A percentile compares a stretch with the other conserved stretches of the same genome.
phyloP scores from a whole-genome alignment of 1,140 invertebrate species.

The Procambarus clarkii region DNA sequence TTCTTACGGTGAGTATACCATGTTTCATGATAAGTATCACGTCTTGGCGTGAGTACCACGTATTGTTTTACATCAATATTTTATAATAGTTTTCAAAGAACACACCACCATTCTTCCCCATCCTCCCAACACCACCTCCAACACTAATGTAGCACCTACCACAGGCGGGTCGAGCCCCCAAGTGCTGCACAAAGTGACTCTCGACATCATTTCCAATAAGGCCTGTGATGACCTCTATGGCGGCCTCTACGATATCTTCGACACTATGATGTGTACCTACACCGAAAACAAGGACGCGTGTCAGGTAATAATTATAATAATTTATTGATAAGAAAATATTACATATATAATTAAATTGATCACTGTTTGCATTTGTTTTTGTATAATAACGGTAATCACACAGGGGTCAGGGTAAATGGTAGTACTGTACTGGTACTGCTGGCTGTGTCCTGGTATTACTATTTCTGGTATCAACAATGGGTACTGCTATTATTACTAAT shows the following conservation, averaged over 20 bases:
- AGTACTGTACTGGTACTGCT: no score
- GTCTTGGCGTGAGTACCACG: no score
- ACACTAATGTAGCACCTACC: not conserved
- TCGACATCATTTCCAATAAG: not conserved
- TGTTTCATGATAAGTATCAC: no score
- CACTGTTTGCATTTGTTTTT: no score
- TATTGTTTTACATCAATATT: not conserved
- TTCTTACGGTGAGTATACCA: not conserved
- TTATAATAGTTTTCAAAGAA: not conserved
- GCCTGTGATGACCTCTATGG: not conserved
- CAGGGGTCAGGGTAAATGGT: no score
- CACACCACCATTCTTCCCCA: not conserved
- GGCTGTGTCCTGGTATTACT: no score
- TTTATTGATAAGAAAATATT: no score
- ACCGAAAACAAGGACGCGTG: not conserved
- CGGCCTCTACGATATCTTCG: not conserved
- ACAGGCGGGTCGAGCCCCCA: not conserved
- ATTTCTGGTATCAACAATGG: no score
- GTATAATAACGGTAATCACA: no score
- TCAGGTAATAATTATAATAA: no score
- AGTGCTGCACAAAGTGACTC: not conserved
- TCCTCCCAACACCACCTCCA: not conserved
- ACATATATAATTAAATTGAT: no score
- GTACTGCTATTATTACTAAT: no score
- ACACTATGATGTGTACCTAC: not conserved